These are phyloP conservation scores for Caenorhabditis elegans DNA, from an alignment of 1,140 invertebrate genomes.

Conservation along the genomic window WBcel235 BX284602.5:6941501-6942000, in stretches of 20 bases:
- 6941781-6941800: too few species aligned
- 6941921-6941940: not conserved
- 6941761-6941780: not conserved
- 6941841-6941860: too few species aligned
- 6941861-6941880: too few species aligned
- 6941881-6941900: too few species aligned
- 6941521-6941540: too few species aligned
- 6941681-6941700: not conserved
- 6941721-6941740: not conserved
- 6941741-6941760: not conserved
- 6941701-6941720: not conserved
- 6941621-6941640: not conserved
- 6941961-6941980: not conserved
- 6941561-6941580: not conserved
- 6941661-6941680: not conserved
- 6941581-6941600: not conserved
- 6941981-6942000: not conserved
- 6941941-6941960: not conserved
- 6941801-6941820: too few species aligned
- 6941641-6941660: too few species aligned
- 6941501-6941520: too few species aligned
- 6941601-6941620: not conserved
- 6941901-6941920: too few species aligned
- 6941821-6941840: too few species aligned
- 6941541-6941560: not conserved